Base-by-base conservation (phyloP, 92 coral and sea anemone genomes). In the Meandrina meandrites region DNA sequence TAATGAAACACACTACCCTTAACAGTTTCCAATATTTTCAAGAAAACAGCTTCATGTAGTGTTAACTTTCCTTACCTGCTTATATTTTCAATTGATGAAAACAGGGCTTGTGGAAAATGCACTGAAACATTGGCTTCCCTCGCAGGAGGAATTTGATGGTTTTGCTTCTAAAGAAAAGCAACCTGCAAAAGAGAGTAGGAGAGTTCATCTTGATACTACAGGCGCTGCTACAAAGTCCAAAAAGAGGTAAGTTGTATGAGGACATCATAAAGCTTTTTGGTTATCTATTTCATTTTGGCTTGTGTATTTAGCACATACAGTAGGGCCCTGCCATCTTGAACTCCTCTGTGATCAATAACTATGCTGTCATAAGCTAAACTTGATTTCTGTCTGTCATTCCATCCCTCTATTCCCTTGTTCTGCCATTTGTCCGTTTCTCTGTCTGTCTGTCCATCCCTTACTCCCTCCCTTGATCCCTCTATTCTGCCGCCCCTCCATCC, bases 81-180 rank as follows among this genome's bases (percentile, higher is more conserved):
- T 17, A 28, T 17, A 28, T 53, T 30, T 28, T n/a, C n/a, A n/a
- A n/a, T n/a, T 12, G 12, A 32, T 80, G 11, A 12, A 21, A 35
- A 40, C 70, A 83, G 87, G n/a, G 14, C 67, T 83, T 4, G 37
- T 83, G 15, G 54, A 83, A 37, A 74, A 60, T 6, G 67, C 67
- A 6, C 30, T 60, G 67, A 60, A 60, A 60, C 11, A 21, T 15
- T 83, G 87, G 87, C 79, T 83, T 14, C 87, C 87, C 21, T 0
- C 15, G 3, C 79, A 53, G 37, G 32, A 72, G 36, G 0, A 42
- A 8, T 83, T 83, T 35, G 18, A 83, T 40, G 4, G 15, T 16
- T 35, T 71, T 34, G 31, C 12, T 35, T 21, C 8, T 35, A 21
- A 51, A 51, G 78, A 72, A 27, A 57, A 53, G 28, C n/a, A 3